Evolutionary conservation across 1,140 invertebrate genomes (phyloP).

Genomic region (Aphelenchoides fujianensis): DNA sequence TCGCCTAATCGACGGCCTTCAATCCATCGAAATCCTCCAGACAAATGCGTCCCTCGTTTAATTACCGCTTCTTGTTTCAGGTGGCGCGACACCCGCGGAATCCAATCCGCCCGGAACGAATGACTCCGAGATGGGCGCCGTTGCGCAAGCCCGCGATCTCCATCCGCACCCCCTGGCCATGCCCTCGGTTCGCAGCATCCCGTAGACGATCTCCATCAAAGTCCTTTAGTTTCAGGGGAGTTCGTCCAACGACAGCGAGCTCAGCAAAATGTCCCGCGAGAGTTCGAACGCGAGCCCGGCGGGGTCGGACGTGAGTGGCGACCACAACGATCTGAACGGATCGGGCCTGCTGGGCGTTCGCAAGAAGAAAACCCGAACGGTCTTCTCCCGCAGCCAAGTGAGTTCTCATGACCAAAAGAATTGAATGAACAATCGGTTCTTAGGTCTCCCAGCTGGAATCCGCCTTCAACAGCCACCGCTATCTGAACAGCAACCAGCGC

Average conservation of each 20-base stretch:
- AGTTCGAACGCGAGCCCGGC: constrained; percentile 14
- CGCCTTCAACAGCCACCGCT: constrained; percentile 22
- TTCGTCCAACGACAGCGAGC: constrained; percentile 17
- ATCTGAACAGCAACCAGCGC: constrained; percentile 23
- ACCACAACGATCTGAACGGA: constrained; percentile 1
- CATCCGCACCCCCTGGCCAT: background rate
- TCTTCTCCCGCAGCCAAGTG: constrained; percentile 28
- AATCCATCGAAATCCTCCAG: too few species aligned
- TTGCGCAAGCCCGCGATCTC: background rate
- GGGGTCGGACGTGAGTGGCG: constrained; percentile 11
- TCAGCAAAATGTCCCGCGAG: constrained; percentile 1
- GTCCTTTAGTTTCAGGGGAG: constrained; percentile 4
- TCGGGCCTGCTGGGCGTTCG: constrained; percentile 9
- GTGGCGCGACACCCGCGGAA: background rate
- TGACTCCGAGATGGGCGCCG: background rate
- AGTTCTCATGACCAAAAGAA: background rate
- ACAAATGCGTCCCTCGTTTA: background rate
- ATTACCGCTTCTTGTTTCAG: background rate
- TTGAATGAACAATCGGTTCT: constrained; percentile 11
- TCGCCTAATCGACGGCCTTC: background rate
- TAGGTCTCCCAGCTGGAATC: constrained; percentile 29
- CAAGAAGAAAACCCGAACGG: constrained; percentile 36
- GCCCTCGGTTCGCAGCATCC: background rate
- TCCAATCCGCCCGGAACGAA: background rate
- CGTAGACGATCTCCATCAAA: background rate